phyloP scores from a whole-genome alignment of 2,113 vertebrate species.

The Stigmatopora nigra region DNA sequence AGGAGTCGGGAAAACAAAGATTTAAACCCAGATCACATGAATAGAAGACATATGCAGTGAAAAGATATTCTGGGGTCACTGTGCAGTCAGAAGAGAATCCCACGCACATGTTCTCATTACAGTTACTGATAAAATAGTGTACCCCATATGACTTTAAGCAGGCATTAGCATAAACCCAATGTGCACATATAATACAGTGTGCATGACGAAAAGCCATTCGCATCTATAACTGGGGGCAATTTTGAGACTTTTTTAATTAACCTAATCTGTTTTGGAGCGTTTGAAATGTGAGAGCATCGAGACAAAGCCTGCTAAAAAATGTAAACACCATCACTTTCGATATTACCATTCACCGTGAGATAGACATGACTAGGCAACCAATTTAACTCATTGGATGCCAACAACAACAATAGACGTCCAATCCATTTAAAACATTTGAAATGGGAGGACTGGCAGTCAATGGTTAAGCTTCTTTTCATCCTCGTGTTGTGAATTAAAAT shows the following conservation, averaged over 20 bases:
- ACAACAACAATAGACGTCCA: no score
- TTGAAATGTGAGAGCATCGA: background rate
- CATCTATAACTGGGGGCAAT: background rate
- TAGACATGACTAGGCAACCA: no score
- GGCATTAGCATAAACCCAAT: background rate
- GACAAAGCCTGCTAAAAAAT: background rate
- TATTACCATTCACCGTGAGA: background rate
- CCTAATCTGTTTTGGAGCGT: background rate
- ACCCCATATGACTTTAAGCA: background rate
- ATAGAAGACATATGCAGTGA: no score
- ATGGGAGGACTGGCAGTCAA: no score
- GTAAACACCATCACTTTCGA: background rate
- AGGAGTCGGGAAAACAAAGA: background rate
- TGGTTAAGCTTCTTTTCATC: no score
- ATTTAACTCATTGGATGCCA: no score
- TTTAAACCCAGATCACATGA: background rate
- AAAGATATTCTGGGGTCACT: background rate
- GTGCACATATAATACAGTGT: no score
- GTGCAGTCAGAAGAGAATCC: background rate
- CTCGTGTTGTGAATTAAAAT: no score
- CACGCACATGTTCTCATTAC: background rate
- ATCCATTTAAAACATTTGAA: no score
- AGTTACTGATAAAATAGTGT: background rate
- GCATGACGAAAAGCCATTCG: background rate
- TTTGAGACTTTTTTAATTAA: background rate